Evolutionary conservation across 30 jellyfish, hydroid and myxozoan species (phyloP).

Genomic region (Hydractinia echinata): DNA sequence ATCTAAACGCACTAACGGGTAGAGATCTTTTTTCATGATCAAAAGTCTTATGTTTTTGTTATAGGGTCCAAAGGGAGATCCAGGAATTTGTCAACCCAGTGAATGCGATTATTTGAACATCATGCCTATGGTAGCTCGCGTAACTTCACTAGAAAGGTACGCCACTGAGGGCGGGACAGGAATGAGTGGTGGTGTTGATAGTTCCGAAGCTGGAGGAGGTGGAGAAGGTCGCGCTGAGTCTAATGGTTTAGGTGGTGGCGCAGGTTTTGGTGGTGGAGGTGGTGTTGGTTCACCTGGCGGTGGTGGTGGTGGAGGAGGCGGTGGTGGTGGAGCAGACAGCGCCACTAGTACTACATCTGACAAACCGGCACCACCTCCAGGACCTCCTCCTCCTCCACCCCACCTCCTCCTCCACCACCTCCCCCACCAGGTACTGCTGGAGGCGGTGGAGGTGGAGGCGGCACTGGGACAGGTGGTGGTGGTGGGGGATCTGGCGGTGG

Average conservation of each 20-base stretch:
- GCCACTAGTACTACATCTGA: constrained; percentile 26
- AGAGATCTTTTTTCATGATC: background rate
- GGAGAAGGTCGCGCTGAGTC: constrained; percentile 61
- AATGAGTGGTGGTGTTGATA: constrained; percentile 86
- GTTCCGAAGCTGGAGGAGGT: constrained; percentile 61
- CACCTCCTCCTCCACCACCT: constrained; percentile 60
- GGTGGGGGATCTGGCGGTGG: background rate
- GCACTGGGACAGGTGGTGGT: background rate
- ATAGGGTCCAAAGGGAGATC: constrained; percentile 97
- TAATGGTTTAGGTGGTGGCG: constrained; percentile 86
- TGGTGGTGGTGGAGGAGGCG: constrained; percentile 65
- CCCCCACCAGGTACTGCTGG: constrained; percentile 12
- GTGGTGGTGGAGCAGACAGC: constrained; percentile 56
- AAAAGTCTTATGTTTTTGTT: background rate
- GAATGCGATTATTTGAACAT: constrained; percentile 97
- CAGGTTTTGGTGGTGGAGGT: constrained; percentile 94
- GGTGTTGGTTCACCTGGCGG: constrained; percentile 93
- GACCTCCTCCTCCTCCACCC: constrained; percentile 68
- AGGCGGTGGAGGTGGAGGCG: constrained; percentile 32
- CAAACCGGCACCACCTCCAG: constrained; percentile 67
- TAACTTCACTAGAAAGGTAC: constrained; percentile 91
- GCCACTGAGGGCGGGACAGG: constrained; percentile 99
- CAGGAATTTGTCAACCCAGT: constrained; percentile 92
- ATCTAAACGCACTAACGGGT: background rate
- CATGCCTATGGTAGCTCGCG: constrained; percentile 97